Evolutionary conservation across 2,888 invertebrate genomes (phyloP).

Genomic region (Polyploca ridens): DNA sequence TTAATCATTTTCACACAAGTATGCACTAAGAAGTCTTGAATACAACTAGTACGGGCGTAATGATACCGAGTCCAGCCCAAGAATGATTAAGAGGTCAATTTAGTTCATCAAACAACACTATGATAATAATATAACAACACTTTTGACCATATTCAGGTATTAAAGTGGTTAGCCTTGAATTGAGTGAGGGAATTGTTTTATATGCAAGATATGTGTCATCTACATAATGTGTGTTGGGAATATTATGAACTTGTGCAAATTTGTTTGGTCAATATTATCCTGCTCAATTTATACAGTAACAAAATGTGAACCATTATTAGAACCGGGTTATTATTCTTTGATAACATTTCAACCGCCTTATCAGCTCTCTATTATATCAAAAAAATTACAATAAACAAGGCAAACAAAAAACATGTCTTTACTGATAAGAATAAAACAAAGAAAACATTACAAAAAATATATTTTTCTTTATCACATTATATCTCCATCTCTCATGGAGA

Average conservation of each 20-base stretch:
- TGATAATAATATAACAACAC: not conserved
- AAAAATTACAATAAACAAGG: not conserved
- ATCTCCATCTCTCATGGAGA: slow-evolving; percentile 41
- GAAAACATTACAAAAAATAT: slow-evolving; percentile 26
- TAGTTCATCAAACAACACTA: slow-evolving; percentile 4
- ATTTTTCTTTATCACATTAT: slow-evolving; percentile 31
- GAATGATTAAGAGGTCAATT: slow-evolving; percentile 6
- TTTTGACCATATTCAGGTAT: slow-evolving; percentile 1
- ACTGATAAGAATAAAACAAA: not conserved
- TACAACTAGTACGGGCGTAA: not conserved
- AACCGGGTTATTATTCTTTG: no score
- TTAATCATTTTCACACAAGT: not conserved
- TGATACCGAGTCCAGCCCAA: not conserved
- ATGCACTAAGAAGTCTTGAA: not conserved
- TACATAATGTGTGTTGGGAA: not conserved
- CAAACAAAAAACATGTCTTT: not conserved
- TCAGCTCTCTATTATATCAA: no score
- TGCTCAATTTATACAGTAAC: not conserved
- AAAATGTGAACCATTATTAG: not conserved
- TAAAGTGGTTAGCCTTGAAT: not conserved
- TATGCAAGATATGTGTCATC: not conserved
- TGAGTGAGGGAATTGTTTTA: not conserved
- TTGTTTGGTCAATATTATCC: not conserved
- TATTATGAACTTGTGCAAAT: not conserved
- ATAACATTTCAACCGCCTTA: no score